A percentile compares a stretch with the other conserved stretches of the same genome.
Conservation (phyloP, 2,888 invertebrate genomes). For the Acleris sparsana region DNA sequence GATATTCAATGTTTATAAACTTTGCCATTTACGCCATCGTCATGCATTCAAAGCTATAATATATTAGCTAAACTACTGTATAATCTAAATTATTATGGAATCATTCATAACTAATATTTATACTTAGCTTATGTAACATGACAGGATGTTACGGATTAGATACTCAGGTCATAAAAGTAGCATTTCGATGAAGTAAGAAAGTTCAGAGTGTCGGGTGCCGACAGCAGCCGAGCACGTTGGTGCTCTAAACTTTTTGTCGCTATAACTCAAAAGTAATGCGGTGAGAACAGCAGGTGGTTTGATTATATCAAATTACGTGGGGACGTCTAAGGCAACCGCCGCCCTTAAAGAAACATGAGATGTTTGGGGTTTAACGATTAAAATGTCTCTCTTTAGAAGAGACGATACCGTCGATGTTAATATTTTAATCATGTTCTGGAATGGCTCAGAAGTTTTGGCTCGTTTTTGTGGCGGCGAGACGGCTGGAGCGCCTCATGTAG, state of each 20-base stretch:
- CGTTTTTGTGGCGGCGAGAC: background rate
- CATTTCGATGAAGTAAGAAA: constrained; percentile 13
- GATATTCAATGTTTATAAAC: constrained; percentile 26
- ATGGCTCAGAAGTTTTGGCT: background rate
- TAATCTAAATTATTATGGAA: too few species aligned
- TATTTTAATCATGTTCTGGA: background rate
- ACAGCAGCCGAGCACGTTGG: constrained; percentile 60
- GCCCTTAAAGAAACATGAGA: constrained; percentile 30
- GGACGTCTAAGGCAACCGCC: constrained; percentile 36
- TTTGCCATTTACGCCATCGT: background rate
- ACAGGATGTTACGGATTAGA: too few species aligned
- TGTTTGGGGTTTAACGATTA: constrained; percentile 34
- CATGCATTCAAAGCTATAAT: background rate
- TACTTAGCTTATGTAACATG: too few species aligned
- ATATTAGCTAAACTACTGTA: background rate
- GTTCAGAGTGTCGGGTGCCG: constrained; percentile 50
- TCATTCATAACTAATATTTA: too few species aligned
- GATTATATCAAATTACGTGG: constrained; percentile 66
- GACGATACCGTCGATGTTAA: too few species aligned
- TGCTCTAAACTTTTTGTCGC: constrained; percentile 57
- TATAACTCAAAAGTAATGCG: constrained; percentile 62
- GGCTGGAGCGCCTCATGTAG: constrained; percentile 13
- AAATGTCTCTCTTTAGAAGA: background rate
- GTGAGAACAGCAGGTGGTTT: constrained; percentile 59
- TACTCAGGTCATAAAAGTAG: constrained; percentile 4